Conservation (phyloP, 2,888 invertebrate genomes). For the Drosophila melanocephala region DNA sequence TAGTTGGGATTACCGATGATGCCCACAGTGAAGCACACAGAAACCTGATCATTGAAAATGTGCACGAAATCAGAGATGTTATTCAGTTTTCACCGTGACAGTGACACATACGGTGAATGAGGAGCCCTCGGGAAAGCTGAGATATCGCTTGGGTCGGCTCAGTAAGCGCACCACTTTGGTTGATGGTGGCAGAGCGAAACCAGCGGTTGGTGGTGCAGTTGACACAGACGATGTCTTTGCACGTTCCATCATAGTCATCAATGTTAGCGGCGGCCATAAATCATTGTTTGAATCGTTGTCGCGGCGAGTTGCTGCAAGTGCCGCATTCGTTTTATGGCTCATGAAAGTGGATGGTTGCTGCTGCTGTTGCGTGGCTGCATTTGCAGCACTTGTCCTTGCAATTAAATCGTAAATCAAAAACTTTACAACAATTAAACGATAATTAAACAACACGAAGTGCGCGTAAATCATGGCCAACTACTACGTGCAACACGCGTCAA, state of each 20-base stretch:
- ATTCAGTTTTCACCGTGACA: conserved; percentile 20
- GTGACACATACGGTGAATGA: conserved; percentile 86
- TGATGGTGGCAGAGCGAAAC: not conserved
- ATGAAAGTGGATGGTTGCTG: conserved; percentile 20
- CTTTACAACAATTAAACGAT: conserved; percentile 74
- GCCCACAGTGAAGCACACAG: conserved; percentile 88
- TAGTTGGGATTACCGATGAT: conserved; percentile 87
- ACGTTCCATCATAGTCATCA: conserved; percentile 76
- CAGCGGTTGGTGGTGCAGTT: conserved; percentile 6
- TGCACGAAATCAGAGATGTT: conserved; percentile 10
- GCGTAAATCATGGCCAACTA: conserved; percentile 70
- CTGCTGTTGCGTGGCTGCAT: conserved; percentile 27
- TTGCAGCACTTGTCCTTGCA: conserved; percentile 69
- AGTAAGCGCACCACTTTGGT: conserved; percentile 50
- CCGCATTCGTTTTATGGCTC: conserved; percentile 38
- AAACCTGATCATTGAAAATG: conserved; percentile 81
- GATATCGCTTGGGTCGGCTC: conserved; percentile 84
- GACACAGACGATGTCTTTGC: conserved; percentile 46
- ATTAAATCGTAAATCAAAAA: conserved; percentile 81
- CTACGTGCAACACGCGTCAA: conserved; percentile 37
- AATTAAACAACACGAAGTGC: conserved; percentile 72
- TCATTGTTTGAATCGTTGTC: conserved; percentile 60
- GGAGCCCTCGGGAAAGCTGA: conserved; percentile 87
- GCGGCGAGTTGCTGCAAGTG: conserved; percentile 30
- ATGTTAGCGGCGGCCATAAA: conserved; percentile 73